These are phyloP conservation scores for Trichechus manatus DNA, from an alignment of 2,113 vertebrate species.

Conservation along the genomic window DNA sequence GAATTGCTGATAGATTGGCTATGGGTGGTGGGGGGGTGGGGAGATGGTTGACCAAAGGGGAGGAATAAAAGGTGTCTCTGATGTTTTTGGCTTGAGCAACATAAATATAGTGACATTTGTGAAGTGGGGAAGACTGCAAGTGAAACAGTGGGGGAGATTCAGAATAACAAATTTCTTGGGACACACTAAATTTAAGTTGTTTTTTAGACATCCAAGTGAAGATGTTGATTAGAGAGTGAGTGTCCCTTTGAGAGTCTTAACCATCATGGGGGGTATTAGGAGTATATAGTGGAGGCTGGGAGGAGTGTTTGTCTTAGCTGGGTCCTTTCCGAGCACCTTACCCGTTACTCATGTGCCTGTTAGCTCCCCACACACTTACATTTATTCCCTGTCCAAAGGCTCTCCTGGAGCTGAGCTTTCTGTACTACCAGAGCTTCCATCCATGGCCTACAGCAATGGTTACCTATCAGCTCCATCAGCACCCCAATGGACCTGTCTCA, in stretches of 20 bases:
- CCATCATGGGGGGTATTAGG: neutral
- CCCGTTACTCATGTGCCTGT: neutral
- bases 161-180: neutral
- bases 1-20: neutral
- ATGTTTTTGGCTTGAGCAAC: neutral
- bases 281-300: neutral
- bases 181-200: neutral
- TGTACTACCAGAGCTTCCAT: neutral
- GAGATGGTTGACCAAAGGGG: neutral
- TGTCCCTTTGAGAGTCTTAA: neutral
- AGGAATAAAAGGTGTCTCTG: neutral
- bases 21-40: neutral
- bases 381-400: neutral
- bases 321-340: neutral
- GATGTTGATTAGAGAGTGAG: neutral
- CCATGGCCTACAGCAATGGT: neutral
- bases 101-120: neutral
- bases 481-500: neutral
- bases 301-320: neutral
- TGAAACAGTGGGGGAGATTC: neutral
- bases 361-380: neutral
- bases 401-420: neutral
- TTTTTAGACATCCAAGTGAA: neutral
- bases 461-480: neutral
- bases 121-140: neutral